Evolutionary conservation across 2,888 invertebrate genomes (phyloP), one percentile per base, ranked within the genome.

Genomic region (Anthoptus insignis): DNA sequence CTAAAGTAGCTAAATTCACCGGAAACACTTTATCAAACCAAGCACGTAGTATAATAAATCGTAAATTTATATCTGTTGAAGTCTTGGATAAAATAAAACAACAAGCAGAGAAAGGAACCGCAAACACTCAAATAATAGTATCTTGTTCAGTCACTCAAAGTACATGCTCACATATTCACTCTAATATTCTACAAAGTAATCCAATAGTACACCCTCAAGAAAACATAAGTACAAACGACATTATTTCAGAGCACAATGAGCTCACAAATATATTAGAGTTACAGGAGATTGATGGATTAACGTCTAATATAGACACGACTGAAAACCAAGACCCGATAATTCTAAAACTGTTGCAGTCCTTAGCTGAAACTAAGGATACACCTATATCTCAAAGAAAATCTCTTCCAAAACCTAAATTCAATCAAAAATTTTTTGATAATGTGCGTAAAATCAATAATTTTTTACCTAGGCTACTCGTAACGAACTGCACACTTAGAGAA

Each of bases 21-120:
- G 59, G 59, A 14, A 49, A 59, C n/a, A 59, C 59, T 1, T 37
- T 58, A 8, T 34, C 58, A 8, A 58, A 45, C 32, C 58, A 58
- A 32, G 47, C 32, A 21, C 14, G 47, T 2, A 58, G 57, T 9
- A 57, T 57, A 19, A 27, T 32, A 32, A 32, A 32, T 32, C 32
- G 32, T 9, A 32, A 32, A 32, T 32, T 32, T 32, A 32, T 32
- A 34, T 53, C 53, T 13, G 21, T 3, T 6, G 53, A 53, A 34
- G 7, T 53, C 39, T 56, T 14, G 21, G 34, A 16, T 5, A 5
- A 16, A 34, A 34, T 37, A 8, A 49, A 32, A 49, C 7, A 21
- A 13, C 27, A 2, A 29, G 27, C 47, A 29, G 29, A 21, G 16
- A 1, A 42, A 19, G n/a, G 9, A 16, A 3, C 16, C 3, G 1